phyloP scores from a whole-genome alignment of 1,140 invertebrate species.

The Camponotus pennsylvanicus region DNA sequence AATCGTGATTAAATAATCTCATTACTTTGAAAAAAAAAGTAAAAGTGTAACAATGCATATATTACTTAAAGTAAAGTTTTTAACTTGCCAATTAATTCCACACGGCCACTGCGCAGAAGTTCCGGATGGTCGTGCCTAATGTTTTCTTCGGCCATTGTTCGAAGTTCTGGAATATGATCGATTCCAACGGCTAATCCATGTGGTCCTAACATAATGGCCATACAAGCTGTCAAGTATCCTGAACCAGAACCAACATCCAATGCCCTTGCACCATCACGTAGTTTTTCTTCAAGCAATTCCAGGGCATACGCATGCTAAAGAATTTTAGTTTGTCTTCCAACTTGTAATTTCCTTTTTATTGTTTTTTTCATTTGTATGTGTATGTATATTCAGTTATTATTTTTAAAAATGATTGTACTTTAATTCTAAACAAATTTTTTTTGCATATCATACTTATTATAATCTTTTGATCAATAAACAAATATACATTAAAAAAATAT shows the following conservation, averaged over 20 bases:
- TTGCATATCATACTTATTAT: not conserved
- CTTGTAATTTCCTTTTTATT: constrained; percentile 35
- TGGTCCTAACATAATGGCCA: constrained; percentile 94
- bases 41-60: not conserved
- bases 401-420: not conserved
- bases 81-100: constrained; percentile 90
- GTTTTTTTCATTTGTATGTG: not conserved
- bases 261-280: constrained; percentile 92
- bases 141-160: constrained; percentile 92
- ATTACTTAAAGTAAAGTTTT: not conserved
- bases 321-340: constrained; percentile 67
- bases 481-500: not conserved
- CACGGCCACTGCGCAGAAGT: constrained; percentile 88
- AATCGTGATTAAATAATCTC: constrained; percentile 5
- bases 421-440: not conserved
- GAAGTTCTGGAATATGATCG: constrained; percentile 96
- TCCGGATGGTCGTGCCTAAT: constrained; percentile 91
- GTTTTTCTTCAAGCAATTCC: constrained; percentile 94
- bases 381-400: not conserved
- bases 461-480: constrained; percentile 9
- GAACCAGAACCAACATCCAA: constrained; percentile 98
- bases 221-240: constrained; percentile 98
- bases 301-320: constrained; percentile 96
- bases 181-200: constrained; percentile 94
- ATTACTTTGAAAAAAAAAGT: not conserved